These are phyloP conservation scores for Limnothrissa miodon DNA, from an alignment of 2,113 vertebrate species.

Conservation along the genomic window DNA sequence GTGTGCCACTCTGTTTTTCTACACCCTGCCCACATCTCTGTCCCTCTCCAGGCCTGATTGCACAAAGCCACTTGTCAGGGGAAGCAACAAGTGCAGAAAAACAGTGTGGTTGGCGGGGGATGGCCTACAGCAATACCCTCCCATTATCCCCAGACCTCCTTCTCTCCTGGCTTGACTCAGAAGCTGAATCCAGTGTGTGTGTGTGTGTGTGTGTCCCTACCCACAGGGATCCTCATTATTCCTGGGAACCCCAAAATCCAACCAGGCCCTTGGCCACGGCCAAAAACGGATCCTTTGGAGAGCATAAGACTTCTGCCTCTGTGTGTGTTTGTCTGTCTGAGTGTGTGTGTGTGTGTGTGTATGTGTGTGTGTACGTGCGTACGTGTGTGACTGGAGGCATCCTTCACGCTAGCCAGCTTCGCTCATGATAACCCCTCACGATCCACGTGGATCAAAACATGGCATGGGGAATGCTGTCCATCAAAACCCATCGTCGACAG, in stretches of 20 bases:
- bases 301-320: not conserved
- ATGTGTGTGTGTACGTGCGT: not conserved
- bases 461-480: not conserved
- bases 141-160: too few species aligned
- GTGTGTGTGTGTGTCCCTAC: not conserved
- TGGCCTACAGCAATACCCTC: too few species aligned
- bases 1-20: not conserved
- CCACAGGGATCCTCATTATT: not conserved
- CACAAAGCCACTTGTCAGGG: slow-evolving; percentile 48
- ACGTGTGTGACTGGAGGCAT: not conserved
- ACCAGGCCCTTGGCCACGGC: not conserved
- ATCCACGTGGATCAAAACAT: not conserved
- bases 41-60: slow-evolving; percentile 7
- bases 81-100: not conserved
- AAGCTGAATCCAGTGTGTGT: too few species aligned
- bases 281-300: not conserved
- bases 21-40: not conserved
- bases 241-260: not conserved
- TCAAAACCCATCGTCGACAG: not conserved
- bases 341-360: too few species aligned
- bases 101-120: too few species aligned
- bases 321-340: not conserved
- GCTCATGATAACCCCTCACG: not conserved
- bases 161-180: too few species aligned
- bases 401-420: not conserved